Percentiles rank a stretch among this genome's conserved stretches.
Evolutionary conservation across 1,140 invertebrate genomes (phyloP).

Genomic region (Papilio helenus): DNA sequence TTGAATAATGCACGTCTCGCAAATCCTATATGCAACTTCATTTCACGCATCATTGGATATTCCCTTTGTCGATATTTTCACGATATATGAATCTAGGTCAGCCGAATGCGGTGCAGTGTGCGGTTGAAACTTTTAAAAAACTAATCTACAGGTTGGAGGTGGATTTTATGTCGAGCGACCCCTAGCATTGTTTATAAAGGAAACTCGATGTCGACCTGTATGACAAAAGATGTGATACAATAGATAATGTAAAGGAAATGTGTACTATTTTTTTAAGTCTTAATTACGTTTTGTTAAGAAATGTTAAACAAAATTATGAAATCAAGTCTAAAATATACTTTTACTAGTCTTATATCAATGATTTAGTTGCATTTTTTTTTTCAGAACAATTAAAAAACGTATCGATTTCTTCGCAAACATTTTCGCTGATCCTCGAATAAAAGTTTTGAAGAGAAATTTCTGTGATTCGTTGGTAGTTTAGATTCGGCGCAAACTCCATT

Average conservation of each 20-base stretch:
- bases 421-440: background rate
- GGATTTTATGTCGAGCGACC: background rate
- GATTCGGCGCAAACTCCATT: slow-evolving; percentile 8
- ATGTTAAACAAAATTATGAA: background rate
- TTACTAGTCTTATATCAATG: too few species aligned
- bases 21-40: slow-evolving; percentile 24
- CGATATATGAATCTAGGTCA: slow-evolving; percentile 8
- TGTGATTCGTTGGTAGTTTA: background rate
- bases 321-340: background rate
- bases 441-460: background rate
- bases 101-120: background rate
- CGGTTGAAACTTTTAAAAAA: slow-evolving; percentile 15
- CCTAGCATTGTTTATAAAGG: background rate
- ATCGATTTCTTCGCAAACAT: background rate
- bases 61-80: slow-evolving; percentile 28
- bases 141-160: background rate
- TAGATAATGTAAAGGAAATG: background rate
- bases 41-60: slow-evolving; percentile 9
- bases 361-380: too few species aligned
- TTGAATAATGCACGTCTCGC: slow-evolving; percentile 14
- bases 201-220: background rate
- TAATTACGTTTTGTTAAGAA: background rate
- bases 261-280: background rate
- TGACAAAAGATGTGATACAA: background rate
- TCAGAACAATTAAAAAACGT: background rate